Evolutionary conservation across 2,113 vertebrate species (phyloP), one percentile per base, ranked within the genome.

Genomic region (Oxyruncus cristatus): DNA sequence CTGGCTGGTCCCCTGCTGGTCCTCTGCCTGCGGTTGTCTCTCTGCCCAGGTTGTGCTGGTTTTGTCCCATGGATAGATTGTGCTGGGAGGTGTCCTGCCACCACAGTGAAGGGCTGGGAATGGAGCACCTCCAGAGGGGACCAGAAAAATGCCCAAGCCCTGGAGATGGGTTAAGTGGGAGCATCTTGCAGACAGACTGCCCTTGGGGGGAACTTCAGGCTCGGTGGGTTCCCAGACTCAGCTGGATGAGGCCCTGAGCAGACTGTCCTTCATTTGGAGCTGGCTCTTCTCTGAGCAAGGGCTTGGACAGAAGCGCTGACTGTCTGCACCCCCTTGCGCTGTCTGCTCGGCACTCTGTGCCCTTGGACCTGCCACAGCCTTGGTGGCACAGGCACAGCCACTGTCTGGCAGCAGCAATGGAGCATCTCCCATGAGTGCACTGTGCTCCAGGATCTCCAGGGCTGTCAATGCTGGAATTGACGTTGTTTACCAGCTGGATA

Each of bases 361-460:
- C 17, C 22, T 28, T 10, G 16, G 56, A 52, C 13, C 5, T 0
- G 0, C 11, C 4, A 2, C 49, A 85, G 85, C 53, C 59, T n/a
- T 8, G 22, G 63, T 80, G 72, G 53, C 49, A 33, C 0, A 0
- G 77, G 39, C 47, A n/a, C 63, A 79, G 41, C 58, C 1, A 2
- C 50, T 30, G 63, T n/a, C 89, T 86, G 86, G 53, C 55, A 79
- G 83, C 75, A 49, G 74, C 5, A 2, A 2, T 8, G 3, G 73
- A 80, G 39, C 44, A 24, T 63, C 42, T 87, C 65, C 77, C 3
- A 0, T 26, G 73, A 84, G 74, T 30, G 39, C 9, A 4, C 55
- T 81, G 46, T 26, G 46, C 73, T 91, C 46, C 67, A 42, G n/a
- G 47, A 61, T 56, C 61, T 92, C 41, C 47, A 30, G 23, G 35